Evolutionary conservation across 2,888 invertebrate species (phyloP).

Genomic region (Cerastis rubricosa): DNA sequence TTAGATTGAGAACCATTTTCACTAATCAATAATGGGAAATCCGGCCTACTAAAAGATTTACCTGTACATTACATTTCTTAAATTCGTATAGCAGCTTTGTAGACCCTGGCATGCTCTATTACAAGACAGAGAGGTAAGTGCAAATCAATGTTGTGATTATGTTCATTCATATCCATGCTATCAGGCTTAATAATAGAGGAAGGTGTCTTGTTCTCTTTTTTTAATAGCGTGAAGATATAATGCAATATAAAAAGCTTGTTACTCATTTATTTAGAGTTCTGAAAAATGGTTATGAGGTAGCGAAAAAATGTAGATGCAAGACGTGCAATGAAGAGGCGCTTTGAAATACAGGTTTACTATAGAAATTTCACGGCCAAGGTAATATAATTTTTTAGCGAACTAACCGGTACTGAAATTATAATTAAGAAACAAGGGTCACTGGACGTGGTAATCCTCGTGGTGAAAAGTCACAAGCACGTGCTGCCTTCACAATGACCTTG

Average conservation of each 20-base stretch:
- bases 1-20: neutral
- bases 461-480: constrained; percentile 73
- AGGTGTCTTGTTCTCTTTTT: constrained; percentile 15
- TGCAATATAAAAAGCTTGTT: neutral
- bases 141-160: constrained; percentile 17
- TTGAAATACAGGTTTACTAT: neutral
- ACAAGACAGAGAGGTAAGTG: neutral
- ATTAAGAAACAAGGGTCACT: constrained; percentile 73
- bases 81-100: neutral
- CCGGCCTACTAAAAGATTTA: neutral
- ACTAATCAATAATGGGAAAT: constrained; percentile 5
- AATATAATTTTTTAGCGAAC: constrained; percentile 24
- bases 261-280: neutral
- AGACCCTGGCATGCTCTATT: neutral
- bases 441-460: constrained; percentile 74
- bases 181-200: neutral
- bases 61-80: neutral
- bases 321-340: neutral
- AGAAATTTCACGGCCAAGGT: constrained; percentile 21
- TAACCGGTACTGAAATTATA: constrained; percentile 66
- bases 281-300: neutral
- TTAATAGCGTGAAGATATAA: constrained; percentile 25
- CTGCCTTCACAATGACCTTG: constrained; percentile 44
- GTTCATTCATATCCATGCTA: neutral
- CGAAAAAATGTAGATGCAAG: neutral